Evolutionary conservation across 2,888 invertebrate species (phyloP), one percentile per base, ranked within the genome.

Genomic region (Leptopilina myrica): DNA sequence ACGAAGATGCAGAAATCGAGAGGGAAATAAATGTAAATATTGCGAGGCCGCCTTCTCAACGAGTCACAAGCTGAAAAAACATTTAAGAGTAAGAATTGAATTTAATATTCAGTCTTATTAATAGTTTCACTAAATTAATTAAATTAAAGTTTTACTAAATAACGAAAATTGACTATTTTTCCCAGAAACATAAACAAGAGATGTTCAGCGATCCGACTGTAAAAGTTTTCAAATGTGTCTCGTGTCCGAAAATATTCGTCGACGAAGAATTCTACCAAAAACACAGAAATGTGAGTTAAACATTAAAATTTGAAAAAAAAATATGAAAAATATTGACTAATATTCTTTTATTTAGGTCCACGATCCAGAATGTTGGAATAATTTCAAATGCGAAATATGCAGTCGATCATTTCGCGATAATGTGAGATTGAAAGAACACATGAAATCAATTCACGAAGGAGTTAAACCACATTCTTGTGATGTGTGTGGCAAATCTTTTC

Each of bases 381-480:
- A 84, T 78, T 82, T 80, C 75, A 85, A 83, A 78, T 85, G 84
- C 59, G 78, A 59, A 7, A 7, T 83, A 40, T 88, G 88, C 76
- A 84, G 85, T 82, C 83, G 86, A 75, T 86, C 87, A 26, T 88
- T 87, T 76, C 83, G 86, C 43, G 86, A 87, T 64, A 84, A 85
- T 33, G 81, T 85, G 2, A 84, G 86, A 80, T 81, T 88, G 59
- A 84, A 78, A 65, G 86, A 87, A 66, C 88, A 88, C 76, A 82
- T 85, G 66, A 82, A 82, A 65, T 87, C 86, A 4, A 83, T 87
- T 78, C 88, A 87, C 15, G 84, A 86, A 73, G 86, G 86, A 20
- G 81, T 86, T 20, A 87, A 86, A 76, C 85, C 84, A n/a, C 85
- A 88, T 78, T 82, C 84, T 69, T 88, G 88, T 80, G 87, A 88